phyloP scores from a whole-genome alignment of 2,113 vertebrate species.

The Ceyx melanurus region DNA sequence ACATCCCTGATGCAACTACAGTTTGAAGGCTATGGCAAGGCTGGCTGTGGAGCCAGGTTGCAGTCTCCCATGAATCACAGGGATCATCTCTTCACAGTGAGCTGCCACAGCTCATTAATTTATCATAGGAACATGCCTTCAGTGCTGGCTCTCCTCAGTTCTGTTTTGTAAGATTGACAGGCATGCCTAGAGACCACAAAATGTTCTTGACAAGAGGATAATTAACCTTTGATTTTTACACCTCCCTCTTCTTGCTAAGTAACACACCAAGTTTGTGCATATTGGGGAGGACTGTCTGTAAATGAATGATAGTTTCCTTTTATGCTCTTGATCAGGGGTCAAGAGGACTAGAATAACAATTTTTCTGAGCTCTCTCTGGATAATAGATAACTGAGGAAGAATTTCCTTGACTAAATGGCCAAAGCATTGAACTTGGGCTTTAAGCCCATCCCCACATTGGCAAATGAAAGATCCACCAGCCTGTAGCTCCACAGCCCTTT shows the following conservation, averaged over 20 bases:
- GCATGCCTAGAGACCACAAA: constrained; percentile 3
- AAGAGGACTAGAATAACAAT: background rate
- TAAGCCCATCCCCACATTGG: background rate
- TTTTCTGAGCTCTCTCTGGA: background rate
- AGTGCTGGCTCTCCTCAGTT: background rate
- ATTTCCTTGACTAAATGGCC: background rate
- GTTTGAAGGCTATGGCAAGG: background rate
- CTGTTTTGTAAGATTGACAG: constrained; percentile 16
- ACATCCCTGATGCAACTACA: background rate
- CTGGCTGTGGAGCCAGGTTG: background rate
- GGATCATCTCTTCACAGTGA: constrained; percentile 7
- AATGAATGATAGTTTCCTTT: background rate
- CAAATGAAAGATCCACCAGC: background rate
- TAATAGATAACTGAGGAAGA: background rate
- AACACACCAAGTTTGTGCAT: background rate
- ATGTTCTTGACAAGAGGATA: constrained; percentile 16
- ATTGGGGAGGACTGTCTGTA: background rate
- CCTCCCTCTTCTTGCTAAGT: background rate
- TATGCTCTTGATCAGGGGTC: background rate
- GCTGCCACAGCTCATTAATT: constrained; percentile 57
- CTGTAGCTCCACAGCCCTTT: background rate
- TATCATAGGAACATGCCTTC: constrained; percentile 14
- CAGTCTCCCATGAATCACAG: background rate
- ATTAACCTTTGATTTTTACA: constrained; percentile 39
- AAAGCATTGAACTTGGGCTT: background rate